Percentiles rank a stretch among this genome's conserved stretches.
Conservation (phyloP, 2,113 vertebrate genomes). For the Notothenia coriiceps region DNA sequence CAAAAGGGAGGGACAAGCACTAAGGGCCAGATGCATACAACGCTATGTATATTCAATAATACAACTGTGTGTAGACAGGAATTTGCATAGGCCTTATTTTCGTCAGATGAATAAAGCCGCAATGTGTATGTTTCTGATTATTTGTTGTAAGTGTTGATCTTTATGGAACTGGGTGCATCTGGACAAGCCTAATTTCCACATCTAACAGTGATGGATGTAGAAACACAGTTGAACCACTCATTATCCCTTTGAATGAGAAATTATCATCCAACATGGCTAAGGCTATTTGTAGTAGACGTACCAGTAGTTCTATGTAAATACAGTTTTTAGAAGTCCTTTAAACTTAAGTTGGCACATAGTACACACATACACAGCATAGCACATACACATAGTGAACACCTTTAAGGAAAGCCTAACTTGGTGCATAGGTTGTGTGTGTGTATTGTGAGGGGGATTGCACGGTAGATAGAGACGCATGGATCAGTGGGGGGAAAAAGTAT, state of each 20-base stretch:
- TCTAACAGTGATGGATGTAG: background rate
- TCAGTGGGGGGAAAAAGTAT: no score
- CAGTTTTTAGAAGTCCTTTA: no score
- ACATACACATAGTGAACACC: no score
- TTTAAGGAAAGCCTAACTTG: no score
- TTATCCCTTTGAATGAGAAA: background rate
- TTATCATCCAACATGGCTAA: background rate
- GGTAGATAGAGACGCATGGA: no score
- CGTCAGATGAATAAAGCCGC: background rate
- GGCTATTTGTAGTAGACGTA: background rate
- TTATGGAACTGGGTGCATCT: background rate
- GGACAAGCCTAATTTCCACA: background rate
- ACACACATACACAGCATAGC: no score
- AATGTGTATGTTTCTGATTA: background rate
- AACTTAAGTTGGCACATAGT: no score
- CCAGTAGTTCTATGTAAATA: no score
- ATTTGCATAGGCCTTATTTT: background rate
- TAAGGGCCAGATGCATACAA: background rate
- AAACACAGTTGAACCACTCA: background rate
- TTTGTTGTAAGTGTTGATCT: background rate
- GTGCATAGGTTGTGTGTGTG: no score
- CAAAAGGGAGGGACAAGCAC: slow-evolving; percentile 7
- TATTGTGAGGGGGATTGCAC: no score
- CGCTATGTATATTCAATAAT: background rate
- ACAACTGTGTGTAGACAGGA: background rate